Base-by-base conservation (phyloP, 37 sponge, comb jelly and placozoan genomes). In the Amphimedon queenslandica region DNA sequence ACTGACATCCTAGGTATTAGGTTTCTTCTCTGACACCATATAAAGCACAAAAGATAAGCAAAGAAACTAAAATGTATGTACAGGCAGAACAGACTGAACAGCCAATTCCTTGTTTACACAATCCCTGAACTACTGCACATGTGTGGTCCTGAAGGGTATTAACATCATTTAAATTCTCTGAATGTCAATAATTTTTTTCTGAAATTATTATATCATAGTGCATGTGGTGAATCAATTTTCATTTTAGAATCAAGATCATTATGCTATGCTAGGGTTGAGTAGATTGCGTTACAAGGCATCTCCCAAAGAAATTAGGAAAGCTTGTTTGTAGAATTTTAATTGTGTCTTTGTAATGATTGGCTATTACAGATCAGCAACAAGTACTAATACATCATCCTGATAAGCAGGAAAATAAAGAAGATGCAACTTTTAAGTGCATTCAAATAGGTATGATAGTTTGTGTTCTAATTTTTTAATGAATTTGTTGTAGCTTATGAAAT, bases 311-410 rank as follows among this genome's bases (percentile, higher is more conserved):
- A 88, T 98, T 47, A 92, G 87, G 63, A 97, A 90, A 68, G 92
- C 98, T 42, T 97, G 89, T 91, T 55, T 80, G 96, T 78, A 31
- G 53, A 6, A 6, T 25, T 25, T 60, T 25, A 6, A 11, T 60
- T 25, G 27, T 60, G 28, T 60, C 47, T 28, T 70, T 36, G 41
- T 70, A 4, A 70, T 23, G 47, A 27, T 47, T 47, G 53, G 16
- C 4, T 33, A 58, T 34, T 2, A 5, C 57, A 89, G 90, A 87
- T 57, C 71, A 88, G 13, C 73, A 92, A 58, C 85, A 80, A 42
- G 95, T 92, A 20, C 56, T 94, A 60, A 72, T 76, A 61, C 88
- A 94, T 58, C 99, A 98, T 66, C 99, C 99, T 71, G 99, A 98
- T 70, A 98, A 98, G 55, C 88, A 84, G 64, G 67, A 70, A 20